These are phyloP conservation scores for Caenorhabditis imperialis DNA, from an alignment of 2,888 invertebrate genomes.

Conservation along the genomic window DNA sequence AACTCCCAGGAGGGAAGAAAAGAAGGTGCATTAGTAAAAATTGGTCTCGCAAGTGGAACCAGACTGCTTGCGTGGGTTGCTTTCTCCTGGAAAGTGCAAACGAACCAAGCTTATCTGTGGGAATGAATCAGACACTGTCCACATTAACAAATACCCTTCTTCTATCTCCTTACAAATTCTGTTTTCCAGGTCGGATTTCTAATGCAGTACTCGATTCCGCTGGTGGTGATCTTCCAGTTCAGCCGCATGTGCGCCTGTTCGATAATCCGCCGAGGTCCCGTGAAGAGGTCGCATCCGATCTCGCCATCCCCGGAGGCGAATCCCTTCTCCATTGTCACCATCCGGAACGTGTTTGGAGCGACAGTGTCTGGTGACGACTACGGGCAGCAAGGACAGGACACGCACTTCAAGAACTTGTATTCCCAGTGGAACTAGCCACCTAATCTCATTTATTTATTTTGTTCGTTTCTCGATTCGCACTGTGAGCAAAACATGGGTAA, in stretches of 20 bases:
- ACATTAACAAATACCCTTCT: too few species aligned
- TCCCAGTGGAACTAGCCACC: slow-evolving; percentile 28
- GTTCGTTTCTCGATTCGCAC: neutral
- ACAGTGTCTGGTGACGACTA: slow-evolving; percentile 22
- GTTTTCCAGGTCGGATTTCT: slow-evolving; percentile 29
- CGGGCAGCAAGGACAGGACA: slow-evolving; percentile 34
- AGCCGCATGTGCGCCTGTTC: slow-evolving; percentile 8
- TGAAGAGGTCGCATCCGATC: slow-evolving; percentile 1
- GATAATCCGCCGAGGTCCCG: slow-evolving; percentile 11
- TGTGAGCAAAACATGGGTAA: too few species aligned
- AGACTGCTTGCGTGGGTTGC: too few species aligned
- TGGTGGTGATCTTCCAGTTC: slow-evolving; percentile 28
- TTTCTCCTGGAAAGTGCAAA: too few species aligned
- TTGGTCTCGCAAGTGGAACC: too few species aligned
- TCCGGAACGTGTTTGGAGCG: slow-evolving; percentile 35
- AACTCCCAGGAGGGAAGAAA: too few species aligned
- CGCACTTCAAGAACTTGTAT: slow-evolving; percentile 35
- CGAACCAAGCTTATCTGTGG: too few species aligned
- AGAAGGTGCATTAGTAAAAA: too few species aligned
- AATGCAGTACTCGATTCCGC: slow-evolving; percentile 35
- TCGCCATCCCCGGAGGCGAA: slow-evolving; percentile 16
- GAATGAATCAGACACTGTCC: too few species aligned
- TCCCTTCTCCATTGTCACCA: slow-evolving; percentile 18
- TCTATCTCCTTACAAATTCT: too few species aligned
- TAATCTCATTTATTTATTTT: neutral